Evolutionary conservation across 2,797 vertebrate genomes (phyloP), one percentile per base, ranked within the genome.

Genomic region (Tarsius wallacei): DNA sequence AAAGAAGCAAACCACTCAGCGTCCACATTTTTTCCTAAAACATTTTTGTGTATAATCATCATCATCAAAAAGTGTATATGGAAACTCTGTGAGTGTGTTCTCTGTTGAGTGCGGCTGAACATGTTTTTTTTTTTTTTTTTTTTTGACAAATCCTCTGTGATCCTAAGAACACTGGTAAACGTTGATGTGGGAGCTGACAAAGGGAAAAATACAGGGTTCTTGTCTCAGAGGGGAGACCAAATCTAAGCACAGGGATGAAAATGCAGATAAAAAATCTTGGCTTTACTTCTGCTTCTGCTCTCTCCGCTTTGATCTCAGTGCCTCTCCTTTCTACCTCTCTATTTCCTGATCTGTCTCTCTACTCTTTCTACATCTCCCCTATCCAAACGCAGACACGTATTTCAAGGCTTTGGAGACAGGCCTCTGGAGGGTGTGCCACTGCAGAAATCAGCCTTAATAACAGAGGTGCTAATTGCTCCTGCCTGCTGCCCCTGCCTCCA

Each of bases 11-110:
- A 31, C 3, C 57, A 21, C 36, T 68, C 55, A 31, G 7, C 5
- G 49, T 71, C 36, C 28, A 66, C 33, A 70, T 57, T 47, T 93
- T 76, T 51, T 11, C 49, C 36, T 57, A 24, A 86, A 87, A 76
- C 33, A 61, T 73, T 80, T 76, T 82, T 51, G 57, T 16, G 33
- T 61, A 55, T 76, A 66, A 74, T 83, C 83, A 66, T 42, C 11
- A 77, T 81, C 13, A 85, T 87, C 82, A 71, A n/a, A 91, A 87
- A 73, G 31, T 64, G 2, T n/a, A 33, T 47, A 22, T 83, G 77
- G 85, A 33, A 77, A n/a, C 10, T 7, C 19, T 94, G 11, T 63
- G 53, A 90, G 22, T 63, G 19, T 90, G 1, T 22, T 74, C 15
- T 64, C 47, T 63, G 42, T 22, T 47, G 17, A 63, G 22, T 28